Conservation (phyloP, 2,888 invertebrate species). For the Myathropa florea region DNA sequence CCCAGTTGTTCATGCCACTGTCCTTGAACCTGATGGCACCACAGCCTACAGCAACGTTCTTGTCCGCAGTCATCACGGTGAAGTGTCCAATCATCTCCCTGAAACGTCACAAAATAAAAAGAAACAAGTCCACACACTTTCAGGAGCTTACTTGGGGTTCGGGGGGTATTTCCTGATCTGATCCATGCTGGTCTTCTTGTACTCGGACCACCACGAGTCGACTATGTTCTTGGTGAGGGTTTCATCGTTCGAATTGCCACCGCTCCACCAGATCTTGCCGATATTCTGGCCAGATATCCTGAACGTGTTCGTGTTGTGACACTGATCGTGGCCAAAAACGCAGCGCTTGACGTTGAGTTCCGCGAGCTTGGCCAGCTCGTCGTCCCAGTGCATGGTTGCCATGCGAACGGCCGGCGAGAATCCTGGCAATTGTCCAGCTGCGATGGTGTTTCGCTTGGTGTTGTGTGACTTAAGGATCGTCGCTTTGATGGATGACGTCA, state of each 20-base stretch:
- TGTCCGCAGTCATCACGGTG: conserved; percentile 59
- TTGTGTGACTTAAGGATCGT: background rate
- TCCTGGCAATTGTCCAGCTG: conserved; percentile 66
- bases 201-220: background rate
- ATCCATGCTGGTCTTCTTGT: conserved; percentile 8
- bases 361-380: conserved; percentile 75
- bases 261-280: conserved; percentile 68
- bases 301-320: conserved; percentile 74
- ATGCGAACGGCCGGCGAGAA: conserved; percentile 74
- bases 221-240: background rate
- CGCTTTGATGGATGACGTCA: background rate
- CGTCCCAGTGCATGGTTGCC: conserved; percentile 75
- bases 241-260: background rate
- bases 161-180: background rate
- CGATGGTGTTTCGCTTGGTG: conserved; percentile 59
- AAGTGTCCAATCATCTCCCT: conserved; percentile 60
- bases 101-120: background rate
- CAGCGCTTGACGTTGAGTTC: conserved; percentile 73
- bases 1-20: background rate
- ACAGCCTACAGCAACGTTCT: conserved; percentile 62
- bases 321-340: conserved; percentile 73
- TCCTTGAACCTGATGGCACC: conserved; percentile 20
- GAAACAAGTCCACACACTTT: background rate
- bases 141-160: background rate
- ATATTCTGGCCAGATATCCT: conserved; percentile 75